Evolutionary conservation across 2,797 vertebrate species (phyloP).

Genomic region (Cryptoprocta ferox): DNA sequence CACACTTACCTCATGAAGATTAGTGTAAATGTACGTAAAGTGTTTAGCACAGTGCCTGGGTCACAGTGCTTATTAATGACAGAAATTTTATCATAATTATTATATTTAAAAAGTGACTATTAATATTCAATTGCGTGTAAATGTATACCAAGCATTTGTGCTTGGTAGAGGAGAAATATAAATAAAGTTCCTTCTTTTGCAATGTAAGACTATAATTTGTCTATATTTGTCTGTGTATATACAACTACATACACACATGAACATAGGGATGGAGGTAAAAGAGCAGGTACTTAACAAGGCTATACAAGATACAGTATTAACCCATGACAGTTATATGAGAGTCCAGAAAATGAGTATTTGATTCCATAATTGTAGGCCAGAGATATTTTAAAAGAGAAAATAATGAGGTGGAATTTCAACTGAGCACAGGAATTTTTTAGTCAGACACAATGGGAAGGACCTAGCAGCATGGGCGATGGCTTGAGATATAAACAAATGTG

Average conservation of each 20-base stretch:
- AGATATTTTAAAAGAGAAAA: neutral
- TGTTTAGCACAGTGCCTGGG: neutral
- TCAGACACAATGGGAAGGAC: neutral
- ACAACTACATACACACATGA: neutral
- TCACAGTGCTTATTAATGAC: neutral
- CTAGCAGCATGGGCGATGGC: too few species aligned
- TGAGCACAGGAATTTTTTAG: fast-evolving
- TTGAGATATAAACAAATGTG: neutral
- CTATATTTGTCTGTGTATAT: neutral
- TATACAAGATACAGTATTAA: neutral
- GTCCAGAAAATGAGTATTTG: neutral
- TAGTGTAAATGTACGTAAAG: neutral
- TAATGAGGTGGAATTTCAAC: neutral
- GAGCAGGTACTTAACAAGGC: neutral
- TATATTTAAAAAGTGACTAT: neutral
- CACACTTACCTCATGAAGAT: neutral
- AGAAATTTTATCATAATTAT: neutral
- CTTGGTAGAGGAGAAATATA: neutral
- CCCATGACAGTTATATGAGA: neutral
- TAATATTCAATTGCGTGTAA: neutral
- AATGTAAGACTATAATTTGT: neutral
- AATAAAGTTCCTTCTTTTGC: neutral
- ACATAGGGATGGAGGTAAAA: fast-evolving
- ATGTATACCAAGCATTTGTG: neutral
- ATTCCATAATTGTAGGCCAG: neutral